Base-by-base conservation (phyloP, 2,888 invertebrate genomes). In the Carpatolechia fugitivella region DNA sequence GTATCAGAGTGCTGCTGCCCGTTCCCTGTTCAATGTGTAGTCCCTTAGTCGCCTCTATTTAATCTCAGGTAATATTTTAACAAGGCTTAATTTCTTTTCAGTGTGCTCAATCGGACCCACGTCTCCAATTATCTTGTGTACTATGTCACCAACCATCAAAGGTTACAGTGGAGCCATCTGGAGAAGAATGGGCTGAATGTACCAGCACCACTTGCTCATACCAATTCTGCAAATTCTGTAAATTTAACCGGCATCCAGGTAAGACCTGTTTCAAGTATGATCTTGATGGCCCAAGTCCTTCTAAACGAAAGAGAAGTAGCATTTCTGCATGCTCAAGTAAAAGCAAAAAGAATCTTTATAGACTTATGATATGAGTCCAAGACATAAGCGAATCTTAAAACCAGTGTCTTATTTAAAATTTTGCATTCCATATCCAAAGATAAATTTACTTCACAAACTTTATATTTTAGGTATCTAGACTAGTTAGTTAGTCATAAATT, bases 111-210 rank as follows among this genome's bases (percentile, higher is more conserved):
- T 60, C 83, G 57, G 90, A 88, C 62, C 58, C 71, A 6, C 74
- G 85, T 8, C 63, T 76, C 48, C 87, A 91, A 62, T 61, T 86
- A 56, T 66, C 79, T 35, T 91, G 91, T 76, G 78, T 79, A 18
- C 74, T 83, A 31, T 91, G 91, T 60, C 64, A 73, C 20, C 80
- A 82, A 47, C 90, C 90, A 13, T 86, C 90, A n/a, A 86, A 85
- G 68, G 78, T 90, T n/a, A 85, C 81, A 46, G 71, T 79, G 57
- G 86, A 87, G 62, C 48, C 59, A 30, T 66, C 77, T 35, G 89
- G 86, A 55, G 92, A 91, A 76, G 82, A 90, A 68, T 92, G 91
- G 91, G 88, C 85, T 52, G 86, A 90, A 71, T 92, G 92, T 71
- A 86, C 85, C 61, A 85, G 85, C 68, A 63, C 60, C 55, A 80